phyloP scores from a whole-genome alignment of 2,113 vertebrate species.

The Pollimyrus isidori region DNA sequence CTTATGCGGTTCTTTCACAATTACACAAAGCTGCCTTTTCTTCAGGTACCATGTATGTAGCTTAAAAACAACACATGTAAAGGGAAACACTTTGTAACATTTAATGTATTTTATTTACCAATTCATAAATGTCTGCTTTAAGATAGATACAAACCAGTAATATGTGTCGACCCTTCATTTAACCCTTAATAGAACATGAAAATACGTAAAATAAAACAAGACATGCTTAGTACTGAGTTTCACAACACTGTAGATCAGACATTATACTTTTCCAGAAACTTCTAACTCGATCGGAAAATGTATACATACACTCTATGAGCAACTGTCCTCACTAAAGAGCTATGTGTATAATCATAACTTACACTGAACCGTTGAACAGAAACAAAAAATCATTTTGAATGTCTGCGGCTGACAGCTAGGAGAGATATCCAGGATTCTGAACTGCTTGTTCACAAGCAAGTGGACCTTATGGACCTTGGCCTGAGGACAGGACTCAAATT shows the following conservation, averaged over 20 bases:
- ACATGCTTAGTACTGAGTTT: constrained; percentile 7
- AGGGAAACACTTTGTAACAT: background rate
- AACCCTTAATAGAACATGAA: constrained; percentile 6
- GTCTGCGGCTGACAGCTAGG: background rate
- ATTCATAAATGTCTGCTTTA: background rate
- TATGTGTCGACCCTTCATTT: background rate
- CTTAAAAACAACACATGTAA: background rate
- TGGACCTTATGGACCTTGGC: background rate
- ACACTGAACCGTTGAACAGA: background rate
- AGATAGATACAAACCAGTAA: background rate
- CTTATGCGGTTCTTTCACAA: constrained; percentile 37
- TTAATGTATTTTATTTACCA: background rate
- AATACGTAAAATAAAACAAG: background rate
- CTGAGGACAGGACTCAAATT: constrained; percentile 3
- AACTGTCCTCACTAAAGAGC: background rate
- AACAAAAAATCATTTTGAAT: background rate
- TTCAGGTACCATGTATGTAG: background rate
- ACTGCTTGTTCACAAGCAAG: background rate
- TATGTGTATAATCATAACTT: background rate
- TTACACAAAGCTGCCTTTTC: constrained; percentile 45
- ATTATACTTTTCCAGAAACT: background rate
- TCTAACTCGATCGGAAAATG: constrained; percentile 10
- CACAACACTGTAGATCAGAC: constrained; percentile 1
- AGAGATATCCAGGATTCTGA: background rate
- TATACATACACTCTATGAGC: background rate